These are phyloP conservation scores for Mantis religiosa DNA, from an alignment of 2,888 invertebrate species.

Conservation along the genomic window DNA sequence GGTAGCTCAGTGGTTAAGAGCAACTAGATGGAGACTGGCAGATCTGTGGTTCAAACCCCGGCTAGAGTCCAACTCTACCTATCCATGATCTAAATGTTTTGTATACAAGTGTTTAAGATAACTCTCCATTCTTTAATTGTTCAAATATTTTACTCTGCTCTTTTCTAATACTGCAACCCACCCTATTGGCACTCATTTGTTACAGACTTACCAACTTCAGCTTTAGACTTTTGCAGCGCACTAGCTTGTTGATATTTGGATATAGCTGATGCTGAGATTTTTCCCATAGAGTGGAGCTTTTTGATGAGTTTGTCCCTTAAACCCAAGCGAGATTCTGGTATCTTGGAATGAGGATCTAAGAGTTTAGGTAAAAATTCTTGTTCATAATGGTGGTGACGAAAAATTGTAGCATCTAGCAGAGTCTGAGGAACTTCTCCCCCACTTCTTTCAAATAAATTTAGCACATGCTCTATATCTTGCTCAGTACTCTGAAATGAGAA, in stretches of 20 bases:
- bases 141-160: no score
- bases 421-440: background rate
- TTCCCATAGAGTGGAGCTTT: background rate
- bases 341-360: background rate
- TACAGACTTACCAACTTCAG: background rate
- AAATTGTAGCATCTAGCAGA: background rate
- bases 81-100: no score
- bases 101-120: no score
- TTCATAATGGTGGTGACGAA: slow-evolving; percentile 8
- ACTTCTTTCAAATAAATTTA: background rate
- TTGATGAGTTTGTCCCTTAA: background rate
- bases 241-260: background rate
- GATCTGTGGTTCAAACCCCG: no score
- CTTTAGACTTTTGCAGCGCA: background rate
- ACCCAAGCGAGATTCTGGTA: background rate
- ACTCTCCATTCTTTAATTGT: no score
- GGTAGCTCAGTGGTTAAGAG: no score
- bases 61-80: no score
- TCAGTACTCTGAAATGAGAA: background rate
- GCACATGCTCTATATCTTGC: slow-evolving; percentile 1
- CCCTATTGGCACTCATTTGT: no score
- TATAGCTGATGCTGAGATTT: background rate
- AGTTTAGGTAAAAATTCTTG: slow-evolving; percentile 5
- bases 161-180: no score
- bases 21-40: no score